phyloP scores from a whole-genome alignment of 2,797 vertebrate species.

The Betta splendens region DNA sequence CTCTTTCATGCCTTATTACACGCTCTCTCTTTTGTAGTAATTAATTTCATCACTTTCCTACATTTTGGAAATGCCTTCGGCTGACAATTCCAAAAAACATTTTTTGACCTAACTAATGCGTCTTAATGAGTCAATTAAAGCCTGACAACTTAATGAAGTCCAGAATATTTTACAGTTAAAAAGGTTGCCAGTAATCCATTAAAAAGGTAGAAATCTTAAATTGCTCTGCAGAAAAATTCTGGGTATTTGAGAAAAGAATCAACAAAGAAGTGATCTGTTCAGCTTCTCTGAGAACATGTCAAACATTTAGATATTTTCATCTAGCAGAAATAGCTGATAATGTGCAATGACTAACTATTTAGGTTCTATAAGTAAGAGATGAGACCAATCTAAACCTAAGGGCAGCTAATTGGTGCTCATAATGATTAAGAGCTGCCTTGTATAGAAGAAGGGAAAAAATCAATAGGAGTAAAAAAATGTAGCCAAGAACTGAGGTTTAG shows the following conservation, averaged over 20 bases:
- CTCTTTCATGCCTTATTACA: background rate
- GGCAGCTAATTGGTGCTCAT: conserved; percentile 57
- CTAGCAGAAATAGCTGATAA: conserved; percentile 4
- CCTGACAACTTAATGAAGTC: background rate
- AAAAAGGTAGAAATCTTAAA: too few species aligned
- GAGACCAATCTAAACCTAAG: conserved; percentile 7
- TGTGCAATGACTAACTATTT: conserved; percentile 11
- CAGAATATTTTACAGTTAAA: background rate
- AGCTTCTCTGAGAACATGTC: background rate
- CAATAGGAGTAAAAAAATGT: conserved; percentile 58
- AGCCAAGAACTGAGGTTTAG: conserved; percentile 31
- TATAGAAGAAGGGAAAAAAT: conserved; percentile 49
- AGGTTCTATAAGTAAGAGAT: conserved; percentile 19
- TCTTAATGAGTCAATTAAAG: background rate
- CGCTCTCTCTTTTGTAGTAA: background rate
- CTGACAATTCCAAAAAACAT: background rate
- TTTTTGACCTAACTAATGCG: background rate
- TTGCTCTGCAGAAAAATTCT: background rate
- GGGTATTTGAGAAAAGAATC: background rate
- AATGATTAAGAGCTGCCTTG: conserved; percentile 42
- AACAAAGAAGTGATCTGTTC: background rate
- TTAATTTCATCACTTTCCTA: background rate
- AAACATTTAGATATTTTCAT: background rate
- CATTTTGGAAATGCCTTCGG: background rate
- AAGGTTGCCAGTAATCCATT: too few species aligned